Evolutionary conservation across 2,888 invertebrate species (phyloP).

Genomic region (Sphaerophoria rueppellii): DNA sequence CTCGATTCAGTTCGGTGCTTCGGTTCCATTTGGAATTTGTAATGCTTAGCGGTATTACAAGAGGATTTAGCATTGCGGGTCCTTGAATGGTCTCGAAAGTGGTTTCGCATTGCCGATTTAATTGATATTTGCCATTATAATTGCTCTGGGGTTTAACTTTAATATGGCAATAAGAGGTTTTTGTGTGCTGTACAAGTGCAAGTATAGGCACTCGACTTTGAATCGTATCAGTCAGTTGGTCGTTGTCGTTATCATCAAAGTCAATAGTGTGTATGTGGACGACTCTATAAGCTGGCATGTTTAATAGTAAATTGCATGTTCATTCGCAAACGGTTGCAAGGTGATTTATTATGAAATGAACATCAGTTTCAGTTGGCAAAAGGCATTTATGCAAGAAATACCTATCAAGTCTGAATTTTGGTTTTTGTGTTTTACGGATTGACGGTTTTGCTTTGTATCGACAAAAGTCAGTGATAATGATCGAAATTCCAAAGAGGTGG

Average conservation of each 20-base stretch:
- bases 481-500: no score
- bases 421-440: no score
- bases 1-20: not conserved
- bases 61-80: conserved; percentile 43
- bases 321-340: not conserved
- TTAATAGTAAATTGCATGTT: not conserved
- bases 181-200: not conserved
- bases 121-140: conserved; percentile 48
- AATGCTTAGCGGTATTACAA: conserved; percentile 61
- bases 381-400: not conserved
- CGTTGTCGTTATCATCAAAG: not conserved
- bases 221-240: not conserved
- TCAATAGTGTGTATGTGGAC: not conserved
- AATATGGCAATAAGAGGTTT: conserved; percentile 15
- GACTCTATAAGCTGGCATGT: not conserved
- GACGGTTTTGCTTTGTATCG: no score
- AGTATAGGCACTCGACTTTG: not conserved
- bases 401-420: no score
- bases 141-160: conserved; percentile 31
- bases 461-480: no score
- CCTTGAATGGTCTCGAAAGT: conserved; percentile 45
- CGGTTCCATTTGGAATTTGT: conserved; percentile 44
- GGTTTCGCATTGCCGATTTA: conserved; percentile 42
- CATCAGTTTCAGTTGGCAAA: conserved; percentile 4
- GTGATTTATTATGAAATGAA: conserved; percentile 2